Evolutionary conservation across 2,797 vertebrate genomes (phyloP).

Genomic region (Epinephelus coioides): DNA sequence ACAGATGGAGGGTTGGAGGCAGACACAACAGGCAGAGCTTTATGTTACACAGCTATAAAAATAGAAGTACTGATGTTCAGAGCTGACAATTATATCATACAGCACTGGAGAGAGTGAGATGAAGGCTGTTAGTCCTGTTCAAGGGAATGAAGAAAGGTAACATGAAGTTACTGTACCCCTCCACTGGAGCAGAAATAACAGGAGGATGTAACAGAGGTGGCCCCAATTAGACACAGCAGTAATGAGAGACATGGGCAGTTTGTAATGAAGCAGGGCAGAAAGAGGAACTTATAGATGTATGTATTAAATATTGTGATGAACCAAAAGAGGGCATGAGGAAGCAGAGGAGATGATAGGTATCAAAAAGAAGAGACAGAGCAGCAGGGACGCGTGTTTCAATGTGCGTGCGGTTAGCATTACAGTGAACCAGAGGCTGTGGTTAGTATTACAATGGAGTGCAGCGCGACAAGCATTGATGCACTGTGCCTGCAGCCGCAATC

Average conservation of each 20-base stretch:
- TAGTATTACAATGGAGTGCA: slow-evolving; percentile 49
- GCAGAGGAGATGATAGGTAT: neutral
- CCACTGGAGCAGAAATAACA: neutral
- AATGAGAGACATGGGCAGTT: neutral
- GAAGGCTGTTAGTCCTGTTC: neutral
- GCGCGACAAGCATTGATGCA: slow-evolving; percentile 54
- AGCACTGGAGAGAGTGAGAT: slow-evolving; percentile 6
- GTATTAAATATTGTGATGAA: neutral
- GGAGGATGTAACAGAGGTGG: neutral
- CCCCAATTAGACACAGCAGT: neutral
- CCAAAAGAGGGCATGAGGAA: slow-evolving; percentile 6
- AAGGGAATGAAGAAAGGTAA: slow-evolving; percentile 8
- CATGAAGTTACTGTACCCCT: neutral
- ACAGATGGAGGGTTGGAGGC: neutral
- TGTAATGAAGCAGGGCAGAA: neutral
- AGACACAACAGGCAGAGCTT: slow-evolving; percentile 12
- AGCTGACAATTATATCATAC: slow-evolving; percentile 11
- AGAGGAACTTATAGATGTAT: neutral
- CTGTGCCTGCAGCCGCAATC: slow-evolving; percentile 53
- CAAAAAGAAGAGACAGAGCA: neutral
- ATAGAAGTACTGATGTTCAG: slow-evolving; percentile 28
- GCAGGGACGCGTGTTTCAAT: neutral
- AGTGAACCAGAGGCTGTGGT: slow-evolving; percentile 50
- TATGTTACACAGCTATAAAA: slow-evolving; percentile 16
- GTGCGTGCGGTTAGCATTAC: slow-evolving; percentile 36